Percentiles rank a stretch among this genome's conserved stretches.
Conservation (phyloP, 2,888 invertebrate species). For the Heteromyza rotundicornis region DNA sequence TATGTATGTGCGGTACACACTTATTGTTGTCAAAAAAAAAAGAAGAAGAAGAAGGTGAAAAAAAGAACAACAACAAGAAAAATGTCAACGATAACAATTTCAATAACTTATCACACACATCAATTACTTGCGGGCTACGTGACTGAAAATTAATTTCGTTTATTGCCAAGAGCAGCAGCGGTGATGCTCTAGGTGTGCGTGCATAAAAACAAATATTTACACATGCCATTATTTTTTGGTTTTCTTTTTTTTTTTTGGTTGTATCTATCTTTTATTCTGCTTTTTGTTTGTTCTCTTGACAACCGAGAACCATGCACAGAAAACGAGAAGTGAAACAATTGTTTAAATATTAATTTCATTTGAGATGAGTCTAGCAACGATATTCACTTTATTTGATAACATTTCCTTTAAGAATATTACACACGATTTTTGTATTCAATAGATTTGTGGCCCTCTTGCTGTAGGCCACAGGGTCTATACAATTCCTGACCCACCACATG, state of each 20-base stretch:
- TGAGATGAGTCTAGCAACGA: too few species aligned
- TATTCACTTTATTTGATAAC: not conserved
- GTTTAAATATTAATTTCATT: not conserved
- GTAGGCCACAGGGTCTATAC: constrained; percentile 65
- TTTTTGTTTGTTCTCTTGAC: too few species aligned
- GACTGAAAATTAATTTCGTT: not conserved
- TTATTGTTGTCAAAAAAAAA: too few species aligned
- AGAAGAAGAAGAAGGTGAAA: too few species aligned
- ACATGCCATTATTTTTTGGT: too few species aligned
- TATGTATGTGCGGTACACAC: too few species aligned
- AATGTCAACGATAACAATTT: constrained; percentile 2
- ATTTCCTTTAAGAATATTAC: not conserved
- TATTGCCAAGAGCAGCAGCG: not conserved
- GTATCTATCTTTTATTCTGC: too few species aligned
- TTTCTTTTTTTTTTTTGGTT: too few species aligned
- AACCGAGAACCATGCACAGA: too few species aligned
- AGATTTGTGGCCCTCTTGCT: constrained; percentile 51
- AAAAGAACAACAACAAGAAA: not conserved
- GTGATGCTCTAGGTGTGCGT: too few species aligned
- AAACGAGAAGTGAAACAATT: not conserved
- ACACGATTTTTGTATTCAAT: constrained; percentile 14
- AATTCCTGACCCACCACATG: constrained; percentile 86
- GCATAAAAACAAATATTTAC: too few species aligned
- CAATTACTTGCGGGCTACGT: not conserved
- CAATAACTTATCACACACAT: not conserved